Evolutionary conservation across 2,888 invertebrate species (phyloP), one percentile per base, ranked within the genome.

Genomic region (Agapetus fuscipes): DNA sequence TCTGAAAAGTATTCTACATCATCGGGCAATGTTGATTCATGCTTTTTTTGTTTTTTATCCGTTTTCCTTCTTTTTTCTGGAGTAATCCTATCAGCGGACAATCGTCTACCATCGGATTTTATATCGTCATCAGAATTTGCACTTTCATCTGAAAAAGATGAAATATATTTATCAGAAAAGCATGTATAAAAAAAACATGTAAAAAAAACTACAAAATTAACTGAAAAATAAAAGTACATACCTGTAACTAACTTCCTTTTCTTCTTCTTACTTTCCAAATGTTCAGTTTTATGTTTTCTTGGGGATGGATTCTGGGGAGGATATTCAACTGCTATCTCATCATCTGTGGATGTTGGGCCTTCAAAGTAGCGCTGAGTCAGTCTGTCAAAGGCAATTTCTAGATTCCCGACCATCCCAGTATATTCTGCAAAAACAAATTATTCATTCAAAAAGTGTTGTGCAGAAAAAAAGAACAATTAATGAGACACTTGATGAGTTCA

Each of bases 401-500:
- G 66, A 57, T 82, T 88, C 55, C 83, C 81, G 7, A 85, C 88
- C 89, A 90, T 90, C 57, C 79, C 79, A 1, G 88, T 87, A 53
- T 89, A 90, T 61, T 89, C 89, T 89, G 61, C 31, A 64, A 59
- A 47, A 49, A 39, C n/a, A 36, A 28, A 34, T 30, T 39, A 42
- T 30, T 15, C 1, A 40, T 25, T 29, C 5, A 11, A 12, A n/a
- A n/a, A 24, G 7, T 9, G 10, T 10, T 24, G 10, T 24, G 25
- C 7, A 24, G 7, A 24, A 9, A 10, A 24, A 10, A 10, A 24
- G 24, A 16, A 24, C 34, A 30, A 30, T 20, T 28, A 9, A 29
- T 28, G 20, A 27, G 5, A n/a, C n/a, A n/a, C n/a, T n/a, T n/a
- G n/a, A n/a, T n/a, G n/a, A n/a, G n/a, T n/a, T n/a, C n/a, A n/a